Evolutionary conservation across 2,113 vertebrate species (phyloP), one percentile per base, ranked within the genome.

Genomic region (Rafetus swinhoei): DNA sequence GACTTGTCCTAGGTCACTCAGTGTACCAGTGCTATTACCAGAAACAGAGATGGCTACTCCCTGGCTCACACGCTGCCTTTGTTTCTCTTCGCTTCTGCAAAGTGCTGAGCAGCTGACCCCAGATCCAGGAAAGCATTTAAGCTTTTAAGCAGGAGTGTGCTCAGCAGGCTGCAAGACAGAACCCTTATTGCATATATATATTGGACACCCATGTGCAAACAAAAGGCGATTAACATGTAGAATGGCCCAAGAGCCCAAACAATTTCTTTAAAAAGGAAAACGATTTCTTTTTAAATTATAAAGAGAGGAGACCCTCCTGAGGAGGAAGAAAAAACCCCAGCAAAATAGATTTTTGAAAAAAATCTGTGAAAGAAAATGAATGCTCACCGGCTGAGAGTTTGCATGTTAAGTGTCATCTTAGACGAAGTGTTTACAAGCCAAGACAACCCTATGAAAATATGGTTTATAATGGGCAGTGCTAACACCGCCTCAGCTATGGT

Each of bases 121-220:
- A 79, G 55, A 90, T 65, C 55, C 74, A 72, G n/a, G 82, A 76
- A 35, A 94, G 83, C 91, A 90, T 91, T 92, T 91, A 50, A 77
- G 65, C 65, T 35, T 45, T 72, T 81, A 89, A 92, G 84, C 87
- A 60, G 1, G 3, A 25, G 84, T 90, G 65, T 76, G 82, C 90
- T 89, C 88, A 60, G 90, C 85, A 86, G 65, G 25, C 81, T 74
- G 79, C 79, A 94, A 86, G 86, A 95, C 56, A 50, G n/a, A 94
- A 79, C 50, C 65, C 87, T 79, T 32, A 86, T 96, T 15, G 39
- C 39, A 96, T 94, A 93, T 92, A 97, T 96, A 94, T 56, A 96
- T 76, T 83, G 87, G 74, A 89, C 7, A 12, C 7, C n/a, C 93
- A 85, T 15, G 50, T 16, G 85, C 81, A 95, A 25, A 81, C 0